A percentile compares a stretch with the other conserved stretches of the same genome.
phyloP scores from a whole-genome alignment of 2,797 vertebrate genomes.

The Mormyrops boulengeri region DNA sequence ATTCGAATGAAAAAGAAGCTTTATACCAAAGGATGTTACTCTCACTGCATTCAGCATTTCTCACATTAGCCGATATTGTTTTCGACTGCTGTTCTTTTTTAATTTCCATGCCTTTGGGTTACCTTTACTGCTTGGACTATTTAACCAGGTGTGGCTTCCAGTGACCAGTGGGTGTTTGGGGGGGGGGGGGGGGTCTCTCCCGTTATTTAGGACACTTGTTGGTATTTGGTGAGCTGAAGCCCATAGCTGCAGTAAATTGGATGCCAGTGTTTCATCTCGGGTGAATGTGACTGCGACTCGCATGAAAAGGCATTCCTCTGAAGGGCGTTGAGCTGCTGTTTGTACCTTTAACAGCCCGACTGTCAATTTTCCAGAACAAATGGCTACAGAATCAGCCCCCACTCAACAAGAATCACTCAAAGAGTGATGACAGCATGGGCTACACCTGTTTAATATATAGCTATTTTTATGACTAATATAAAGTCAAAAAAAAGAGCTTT shows the following conservation, averaged over 20 bases:
- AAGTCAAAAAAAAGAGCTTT: neutral
- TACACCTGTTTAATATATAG: neutral
- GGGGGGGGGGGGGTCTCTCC: neutral
- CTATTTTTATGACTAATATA: neutral
- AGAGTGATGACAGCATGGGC: neutral
- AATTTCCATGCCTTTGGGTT: neutral
- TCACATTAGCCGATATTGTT: neutral
- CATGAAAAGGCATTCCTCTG: conserved; percentile 7
- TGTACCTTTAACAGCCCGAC: neutral
- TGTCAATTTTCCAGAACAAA: neutral
- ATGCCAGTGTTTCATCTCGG: neutral
- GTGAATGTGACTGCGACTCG: neutral
- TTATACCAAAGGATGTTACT: neutral
- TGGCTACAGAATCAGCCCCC: neutral
- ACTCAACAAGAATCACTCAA: neutral
- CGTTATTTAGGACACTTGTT: neutral
- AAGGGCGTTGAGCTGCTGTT: neutral
- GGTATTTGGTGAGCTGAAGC: neutral
- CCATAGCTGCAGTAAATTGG: neutral
- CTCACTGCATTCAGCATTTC: neutral
- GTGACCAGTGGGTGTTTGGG: neutral
- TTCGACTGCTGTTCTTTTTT: neutral
- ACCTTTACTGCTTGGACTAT: neutral
- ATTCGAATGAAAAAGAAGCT: neutral
- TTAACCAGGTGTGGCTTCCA: neutral